A percentile compares a stretch with the other conserved stretches of the same genome.
These are phyloP conservation scores for Ivindomyrus marchei DNA, from an alignment of 2,113 vertebrate genomes.

Conservation along the genomic window DNA sequence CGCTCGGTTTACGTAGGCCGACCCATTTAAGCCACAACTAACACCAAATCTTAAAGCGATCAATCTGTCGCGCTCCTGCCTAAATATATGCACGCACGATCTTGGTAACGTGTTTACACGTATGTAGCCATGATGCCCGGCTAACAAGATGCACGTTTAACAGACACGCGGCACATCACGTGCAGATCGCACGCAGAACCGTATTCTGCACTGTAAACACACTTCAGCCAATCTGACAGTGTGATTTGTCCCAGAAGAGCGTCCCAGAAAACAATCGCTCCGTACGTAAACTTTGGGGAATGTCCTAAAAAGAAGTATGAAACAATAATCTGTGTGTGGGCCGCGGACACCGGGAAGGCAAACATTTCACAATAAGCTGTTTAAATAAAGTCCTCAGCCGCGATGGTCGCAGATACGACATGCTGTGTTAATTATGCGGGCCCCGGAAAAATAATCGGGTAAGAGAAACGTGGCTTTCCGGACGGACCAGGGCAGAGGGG, in stretches of 20 bases:
- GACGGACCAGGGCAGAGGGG: slow-evolving; percentile 25
- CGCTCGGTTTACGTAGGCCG: slow-evolving; percentile 48
- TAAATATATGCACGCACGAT: background rate
- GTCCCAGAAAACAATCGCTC: slow-evolving; percentile 95
- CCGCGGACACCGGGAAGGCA: slow-evolving; percentile 90
- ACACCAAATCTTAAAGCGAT: background rate
- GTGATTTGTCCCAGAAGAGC: slow-evolving; percentile 51
- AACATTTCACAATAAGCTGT: slow-evolving; percentile 99
- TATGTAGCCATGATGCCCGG: background rate
- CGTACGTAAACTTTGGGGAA: slow-evolving; percentile 76
- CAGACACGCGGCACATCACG: background rate
- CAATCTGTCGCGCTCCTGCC: background rate
- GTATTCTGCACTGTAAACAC: slow-evolving; percentile 60
- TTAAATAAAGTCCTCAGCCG: slow-evolving; percentile 96
- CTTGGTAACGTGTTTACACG: background rate
- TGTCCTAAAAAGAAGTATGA: slow-evolving; percentile 81
- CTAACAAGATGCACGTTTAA: background rate
- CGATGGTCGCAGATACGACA: slow-evolving; percentile 92
- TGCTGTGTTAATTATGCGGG: slow-evolving; percentile 96
- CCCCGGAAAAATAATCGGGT: slow-evolving; percentile 94
- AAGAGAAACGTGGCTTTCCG: slow-evolving; percentile 67
- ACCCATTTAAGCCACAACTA: slow-evolving; percentile 27
- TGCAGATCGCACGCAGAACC: slow-evolving; percentile 38
- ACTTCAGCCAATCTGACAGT: slow-evolving; percentile 38
- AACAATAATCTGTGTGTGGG: slow-evolving; percentile 98